phyloP scores from a whole-genome alignment of 1,140 invertebrate genomes.

The Heliconius hewitsoni region DNA sequence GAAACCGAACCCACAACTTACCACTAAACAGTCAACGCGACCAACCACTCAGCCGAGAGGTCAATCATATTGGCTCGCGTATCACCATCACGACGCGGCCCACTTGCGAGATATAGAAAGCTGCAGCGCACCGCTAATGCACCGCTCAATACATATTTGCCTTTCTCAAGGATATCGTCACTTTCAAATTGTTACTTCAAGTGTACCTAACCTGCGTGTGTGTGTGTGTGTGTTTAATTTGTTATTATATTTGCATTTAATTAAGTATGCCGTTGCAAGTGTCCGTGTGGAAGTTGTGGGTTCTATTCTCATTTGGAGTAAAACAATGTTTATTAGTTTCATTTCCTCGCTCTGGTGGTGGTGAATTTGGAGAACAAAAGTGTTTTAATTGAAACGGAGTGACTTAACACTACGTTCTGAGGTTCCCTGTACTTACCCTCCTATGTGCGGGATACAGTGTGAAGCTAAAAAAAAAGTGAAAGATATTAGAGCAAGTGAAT shows the following conservation, averaged over 20 bases:
- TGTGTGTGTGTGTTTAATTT: slow-evolving; percentile 32
- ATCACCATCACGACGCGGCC: slow-evolving; percentile 40
- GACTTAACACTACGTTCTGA: too few species aligned
- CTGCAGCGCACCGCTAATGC: slow-evolving; percentile 41
- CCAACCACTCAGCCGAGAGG: background rate
- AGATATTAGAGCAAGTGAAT: too few species aligned
- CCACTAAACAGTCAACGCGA: background rate
- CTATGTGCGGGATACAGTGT: too few species aligned
- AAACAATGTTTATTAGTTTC: too few species aligned
- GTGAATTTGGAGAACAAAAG: too few species aligned
- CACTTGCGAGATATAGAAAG: slow-evolving; percentile 47
- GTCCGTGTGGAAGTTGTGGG: too few species aligned
- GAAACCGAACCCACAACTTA: background rate
- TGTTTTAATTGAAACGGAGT: too few species aligned
- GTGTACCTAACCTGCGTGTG: background rate
- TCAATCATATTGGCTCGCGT: slow-evolving; percentile 23
- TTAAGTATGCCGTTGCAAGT: background rate
- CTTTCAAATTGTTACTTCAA: slow-evolving; percentile 46
- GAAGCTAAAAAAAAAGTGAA: too few species aligned
- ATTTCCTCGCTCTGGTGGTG: too few species aligned
- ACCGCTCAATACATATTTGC: slow-evolving; percentile 51
- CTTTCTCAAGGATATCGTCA: slow-evolving; percentile 63
- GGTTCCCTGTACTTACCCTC: too few species aligned
- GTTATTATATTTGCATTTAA: background rate
- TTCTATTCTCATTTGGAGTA: too few species aligned